Conservation (phyloP, 1,140 invertebrate genomes). For the Zeugodacus cucurbitae region DNA sequence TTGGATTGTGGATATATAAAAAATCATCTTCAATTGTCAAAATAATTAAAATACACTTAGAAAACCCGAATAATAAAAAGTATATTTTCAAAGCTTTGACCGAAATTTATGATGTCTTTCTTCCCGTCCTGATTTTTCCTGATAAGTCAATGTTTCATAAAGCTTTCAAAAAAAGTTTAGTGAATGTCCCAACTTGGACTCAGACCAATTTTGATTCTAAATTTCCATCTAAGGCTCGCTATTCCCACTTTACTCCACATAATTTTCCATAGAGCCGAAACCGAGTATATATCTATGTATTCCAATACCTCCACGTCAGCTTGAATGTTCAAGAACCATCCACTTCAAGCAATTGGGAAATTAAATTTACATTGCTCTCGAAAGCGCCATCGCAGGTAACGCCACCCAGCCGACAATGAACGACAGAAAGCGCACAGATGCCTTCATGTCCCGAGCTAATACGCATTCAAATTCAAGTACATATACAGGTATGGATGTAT, state of each 20-base stretch:
- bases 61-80: no score
- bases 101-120: not conserved
- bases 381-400: not conserved
- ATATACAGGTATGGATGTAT: no score
- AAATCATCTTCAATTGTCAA: no score
- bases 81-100: no score
- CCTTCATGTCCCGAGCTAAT: no score
- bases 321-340: not conserved
- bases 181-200: no score
- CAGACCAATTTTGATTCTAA: not conserved
- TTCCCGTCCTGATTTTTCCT: no score
- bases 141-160: not conserved
- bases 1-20: no score
- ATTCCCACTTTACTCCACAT: not conserved
- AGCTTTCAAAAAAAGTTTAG: not conserved
- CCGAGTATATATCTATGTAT: not conserved
- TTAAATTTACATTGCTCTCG: not conserved
- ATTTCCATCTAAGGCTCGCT: no score
- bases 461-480: not conserved
- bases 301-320: not conserved
- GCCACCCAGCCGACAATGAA: no score
- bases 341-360: not conserved
- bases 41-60: no score
- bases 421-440: no score
- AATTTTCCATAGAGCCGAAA: not conserved